These are phyloP conservation scores for Helogale parvula DNA, from an alignment of 2,113 vertebrate genomes.

Conservation along the genomic window DNA sequence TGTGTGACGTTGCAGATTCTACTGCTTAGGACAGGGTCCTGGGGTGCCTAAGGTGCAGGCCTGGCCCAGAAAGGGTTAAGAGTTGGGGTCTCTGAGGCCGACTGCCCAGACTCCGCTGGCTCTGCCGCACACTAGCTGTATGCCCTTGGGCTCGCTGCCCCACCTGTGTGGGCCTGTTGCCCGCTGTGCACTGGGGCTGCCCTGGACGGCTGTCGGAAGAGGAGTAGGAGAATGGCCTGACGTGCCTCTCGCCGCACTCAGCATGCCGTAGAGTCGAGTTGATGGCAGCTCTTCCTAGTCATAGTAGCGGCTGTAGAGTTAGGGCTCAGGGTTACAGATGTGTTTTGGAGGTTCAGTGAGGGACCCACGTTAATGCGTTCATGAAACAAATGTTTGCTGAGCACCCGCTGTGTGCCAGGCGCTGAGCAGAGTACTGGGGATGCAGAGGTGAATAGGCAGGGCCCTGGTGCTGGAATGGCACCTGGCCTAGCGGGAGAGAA, in stretches of 20 bases:
- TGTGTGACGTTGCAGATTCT: not conserved
- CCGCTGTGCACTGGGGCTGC: not conserved
- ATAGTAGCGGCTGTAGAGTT: not conserved
- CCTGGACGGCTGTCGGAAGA: not conserved
- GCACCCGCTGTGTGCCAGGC: not conserved
- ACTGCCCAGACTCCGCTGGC: not conserved
- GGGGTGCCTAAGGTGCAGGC: not conserved
- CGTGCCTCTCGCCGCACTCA: not conserved
- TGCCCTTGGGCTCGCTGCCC: not conserved
- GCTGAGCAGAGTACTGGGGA: not conserved
- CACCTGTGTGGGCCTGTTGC: not conserved
- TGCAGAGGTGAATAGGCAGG: not conserved
- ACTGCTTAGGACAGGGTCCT: not conserved
- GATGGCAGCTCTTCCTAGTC: fast-evolving
- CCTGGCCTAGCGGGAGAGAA: not conserved
- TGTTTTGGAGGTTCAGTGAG: not conserved
- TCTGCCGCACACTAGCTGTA: fast-evolving
- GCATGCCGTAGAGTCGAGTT: fast-evolving
- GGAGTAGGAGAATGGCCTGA: not conserved
- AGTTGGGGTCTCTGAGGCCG: not conserved
- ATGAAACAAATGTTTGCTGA: not conserved
- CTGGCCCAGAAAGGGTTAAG: not conserved
- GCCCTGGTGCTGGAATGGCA: not conserved
- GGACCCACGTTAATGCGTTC: not conserved
- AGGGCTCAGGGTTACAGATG: not conserved